phyloP scores from a whole-genome alignment of 2,888 invertebrate species.

The Galeopsomyia nigrocyanea region DNA sequence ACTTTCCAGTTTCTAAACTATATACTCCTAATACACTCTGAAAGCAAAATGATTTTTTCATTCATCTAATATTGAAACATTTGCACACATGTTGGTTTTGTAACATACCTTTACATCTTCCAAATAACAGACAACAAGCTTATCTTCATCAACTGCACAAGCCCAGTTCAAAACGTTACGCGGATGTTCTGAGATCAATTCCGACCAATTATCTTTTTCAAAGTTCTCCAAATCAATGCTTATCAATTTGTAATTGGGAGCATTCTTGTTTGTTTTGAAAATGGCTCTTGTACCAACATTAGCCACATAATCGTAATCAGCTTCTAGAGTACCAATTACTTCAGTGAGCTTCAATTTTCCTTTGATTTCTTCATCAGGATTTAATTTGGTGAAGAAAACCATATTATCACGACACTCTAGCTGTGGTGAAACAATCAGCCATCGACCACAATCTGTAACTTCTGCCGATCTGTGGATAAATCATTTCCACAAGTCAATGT shows the following conservation, averaged over 20 bases:
- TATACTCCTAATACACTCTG: constrained; percentile 89
- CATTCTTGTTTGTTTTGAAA: constrained; percentile 93
- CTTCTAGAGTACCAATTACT: constrained; percentile 90
- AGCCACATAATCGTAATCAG: constrained; percentile 95
- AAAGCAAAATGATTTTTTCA: constrained; percentile 50
- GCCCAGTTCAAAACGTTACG: constrained; percentile 94
- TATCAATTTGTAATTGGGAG: constrained; percentile 92
- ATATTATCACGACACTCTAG: constrained; percentile 94
- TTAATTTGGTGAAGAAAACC: constrained; percentile 86
- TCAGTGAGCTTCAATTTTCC: constrained; percentile 80
- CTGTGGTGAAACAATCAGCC: constrained; percentile 85
- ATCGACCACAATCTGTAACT: constrained; percentile 93
- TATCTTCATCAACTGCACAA: constrained; percentile 85
- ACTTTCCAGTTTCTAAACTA: constrained; percentile 79
- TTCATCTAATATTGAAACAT: constrained; percentile 11
- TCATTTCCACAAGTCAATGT: not conserved
- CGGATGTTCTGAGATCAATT: constrained; percentile 85
- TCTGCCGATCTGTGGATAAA: constrained; percentile 77
- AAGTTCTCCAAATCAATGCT: constrained; percentile 84
- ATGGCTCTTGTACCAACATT: constrained; percentile 86
- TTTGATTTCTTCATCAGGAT: constrained; percentile 74
- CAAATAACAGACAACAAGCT: constrained; percentile 89
- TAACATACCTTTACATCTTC: constrained; percentile 90
- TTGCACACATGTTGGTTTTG: not conserved
- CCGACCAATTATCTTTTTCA: constrained; percentile 83